Evolutionary conservation across 2,888 invertebrate species (phyloP), one percentile per base, ranked within the genome.

Genomic region (Sinelater perroti): DNA sequence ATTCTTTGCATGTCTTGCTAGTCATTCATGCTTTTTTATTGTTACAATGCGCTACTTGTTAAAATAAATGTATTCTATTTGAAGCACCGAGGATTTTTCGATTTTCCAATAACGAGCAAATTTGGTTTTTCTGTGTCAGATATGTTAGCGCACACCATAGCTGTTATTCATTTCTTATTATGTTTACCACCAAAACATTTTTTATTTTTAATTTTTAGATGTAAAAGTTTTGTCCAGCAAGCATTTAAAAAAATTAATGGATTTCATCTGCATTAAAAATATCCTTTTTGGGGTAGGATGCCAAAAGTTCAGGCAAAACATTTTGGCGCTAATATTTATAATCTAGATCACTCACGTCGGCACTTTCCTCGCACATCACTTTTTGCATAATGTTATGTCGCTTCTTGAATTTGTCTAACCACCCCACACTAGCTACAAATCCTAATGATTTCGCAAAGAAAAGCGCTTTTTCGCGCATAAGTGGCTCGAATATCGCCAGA

Each of bases 21-120:
- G 70, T 75, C 74, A 76, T 75, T 73, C 72, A 73, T 13, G 72
- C 67, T 50, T 61, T 74, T 35, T 47, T 60, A 40, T 73, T 73
- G 40, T 61, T 61, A 55, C 62, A 63, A 58, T 72, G 74, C 62
- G 13, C 8, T n/a, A 47, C 21, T 30, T 8, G n/a, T n/a, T n/a
- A n/a, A n/a, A n/a, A 8, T 50, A 47, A 30, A 17, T n/a, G 35
- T 3, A 11, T 33, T n/a, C 18, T 30, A 70, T 50, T 17, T 24
- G 56, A 74, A 74, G 63, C 69, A 72, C 46, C 68, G 56, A 4
- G 73, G 71, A 60, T 72, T 69, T 60, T 67, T 63, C 11, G 68
- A 53, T 67, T 73, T 75, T 14, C 73, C 73, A 26, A 75, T 74
- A n/a, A 73, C 56, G 2, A 73, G 53, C 20, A 61, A 64, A 54